phyloP scores from a whole-genome alignment of 1,140 invertebrate species.

The Drosophila leontia region DNA sequence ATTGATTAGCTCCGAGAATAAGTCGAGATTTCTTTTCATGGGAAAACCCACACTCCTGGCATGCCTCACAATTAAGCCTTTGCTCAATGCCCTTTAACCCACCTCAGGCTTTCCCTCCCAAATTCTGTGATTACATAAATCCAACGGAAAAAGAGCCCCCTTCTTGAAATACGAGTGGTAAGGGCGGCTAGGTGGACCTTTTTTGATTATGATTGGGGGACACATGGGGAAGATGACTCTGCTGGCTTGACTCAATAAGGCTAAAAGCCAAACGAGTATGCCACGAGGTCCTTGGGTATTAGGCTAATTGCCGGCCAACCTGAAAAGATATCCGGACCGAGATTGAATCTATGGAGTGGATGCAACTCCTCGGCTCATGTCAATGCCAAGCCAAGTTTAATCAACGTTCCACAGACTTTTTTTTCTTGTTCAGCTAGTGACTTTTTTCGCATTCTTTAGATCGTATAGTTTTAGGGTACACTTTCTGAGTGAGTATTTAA shows the following conservation, averaged over 20 bases:
- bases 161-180: slow-evolving; percentile 17
- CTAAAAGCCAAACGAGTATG: slow-evolving; percentile 67
- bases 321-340: slow-evolving; percentile 61
- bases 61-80: slow-evolving; percentile 38
- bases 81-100: slow-evolving; percentile 19
- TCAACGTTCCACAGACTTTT: slow-evolving; percentile 60
- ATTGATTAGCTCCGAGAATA: slow-evolving; percentile 38
- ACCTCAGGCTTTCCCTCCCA: background rate
- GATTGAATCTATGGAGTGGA: slow-evolving; percentile 40
- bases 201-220: slow-evolving; percentile 52
- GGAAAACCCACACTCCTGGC: background rate
- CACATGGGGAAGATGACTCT: slow-evolving; percentile 12
- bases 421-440: slow-evolving; percentile 16
- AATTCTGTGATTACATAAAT: slow-evolving; percentile 54
- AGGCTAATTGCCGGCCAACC: slow-evolving; percentile 71
- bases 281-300: slow-evolving; percentile 66
- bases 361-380: slow-evolving; percentile 52
- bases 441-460: slow-evolving; percentile 17
- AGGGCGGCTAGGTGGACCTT: slow-evolving; percentile 8
- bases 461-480: slow-evolving; percentile 21
- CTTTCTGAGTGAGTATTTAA: background rate
- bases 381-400: slow-evolving; percentile 73
- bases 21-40: slow-evolving; percentile 40
- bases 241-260: slow-evolving; percentile 61
- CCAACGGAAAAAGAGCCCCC: slow-evolving; percentile 22